A percentile compares a stretch with the other conserved stretches of the same genome.
Conservation (phyloP, 1,140 invertebrate species). For the Heterodera carotae region DNA sequence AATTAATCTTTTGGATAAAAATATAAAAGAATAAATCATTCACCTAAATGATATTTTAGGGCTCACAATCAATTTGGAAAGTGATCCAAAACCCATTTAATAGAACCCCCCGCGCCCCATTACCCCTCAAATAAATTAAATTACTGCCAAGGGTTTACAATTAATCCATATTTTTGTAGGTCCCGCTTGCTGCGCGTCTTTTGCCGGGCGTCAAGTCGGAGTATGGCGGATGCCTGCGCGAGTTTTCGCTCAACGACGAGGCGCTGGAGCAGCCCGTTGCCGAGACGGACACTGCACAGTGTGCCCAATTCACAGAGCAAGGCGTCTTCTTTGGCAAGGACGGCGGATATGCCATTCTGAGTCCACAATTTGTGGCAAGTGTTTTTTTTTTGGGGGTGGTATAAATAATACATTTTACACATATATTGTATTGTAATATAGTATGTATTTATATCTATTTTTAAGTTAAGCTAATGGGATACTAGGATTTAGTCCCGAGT, state of each 20-base stretch:
- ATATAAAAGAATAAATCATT: too few species aligned
- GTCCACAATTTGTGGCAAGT: constrained; percentile 69
- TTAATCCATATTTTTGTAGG: background rate
- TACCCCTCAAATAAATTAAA: too few species aligned
- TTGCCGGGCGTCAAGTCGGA: constrained; percentile 70
- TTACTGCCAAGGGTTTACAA: too few species aligned
- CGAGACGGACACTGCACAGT: constrained; percentile 74
- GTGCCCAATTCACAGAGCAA: constrained; percentile 79
- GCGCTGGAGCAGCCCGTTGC: constrained; percentile 70
- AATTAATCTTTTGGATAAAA: too few species aligned
- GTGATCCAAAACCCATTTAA: too few species aligned
- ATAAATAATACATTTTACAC: too few species aligned
- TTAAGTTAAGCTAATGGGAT: too few species aligned
- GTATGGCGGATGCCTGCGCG: constrained; percentile 84
- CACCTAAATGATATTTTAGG: too few species aligned
- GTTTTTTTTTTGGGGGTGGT: constrained; percentile 12
- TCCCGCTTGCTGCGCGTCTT: constrained; percentile 31
- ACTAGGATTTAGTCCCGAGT: too few species aligned
- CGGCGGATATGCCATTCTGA: constrained; percentile 73
- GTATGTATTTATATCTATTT: background rate
- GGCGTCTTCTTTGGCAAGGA: constrained; percentile 83
- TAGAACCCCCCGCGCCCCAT: too few species aligned
- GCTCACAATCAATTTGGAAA: too few species aligned
- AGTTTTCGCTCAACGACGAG: constrained; percentile 75
- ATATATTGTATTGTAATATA: background rate